These are phyloP conservation scores for Corythoichthys intestinalis DNA, from an alignment of 2,113 vertebrate species.

Conservation along the genomic window DNA sequence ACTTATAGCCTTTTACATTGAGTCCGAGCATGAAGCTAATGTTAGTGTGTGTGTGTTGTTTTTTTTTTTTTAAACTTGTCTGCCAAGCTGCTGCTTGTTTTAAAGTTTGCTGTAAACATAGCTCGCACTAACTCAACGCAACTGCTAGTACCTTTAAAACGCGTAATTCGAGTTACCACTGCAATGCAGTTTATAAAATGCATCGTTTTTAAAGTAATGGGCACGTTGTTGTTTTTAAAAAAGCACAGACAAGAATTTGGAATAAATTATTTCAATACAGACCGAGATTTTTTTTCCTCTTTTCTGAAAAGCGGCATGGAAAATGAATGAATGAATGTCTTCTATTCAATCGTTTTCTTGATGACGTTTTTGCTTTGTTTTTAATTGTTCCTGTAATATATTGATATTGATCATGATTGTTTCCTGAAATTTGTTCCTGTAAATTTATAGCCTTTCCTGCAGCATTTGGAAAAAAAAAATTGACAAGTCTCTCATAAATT, in stretches of 20 bases:
- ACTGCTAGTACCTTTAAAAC: not conserved
- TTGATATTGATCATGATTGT: too few species aligned
- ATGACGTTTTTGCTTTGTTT: too few species aligned
- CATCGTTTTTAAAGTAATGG: constrained; percentile 17
- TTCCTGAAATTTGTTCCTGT: too few species aligned
- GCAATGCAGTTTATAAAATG: not conserved
- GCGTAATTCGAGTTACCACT: not conserved
- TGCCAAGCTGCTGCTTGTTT: not conserved
- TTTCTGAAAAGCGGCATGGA: too few species aligned
- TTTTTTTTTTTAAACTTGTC: not conserved
- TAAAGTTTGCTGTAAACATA: not conserved
- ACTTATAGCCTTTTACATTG: not conserved
- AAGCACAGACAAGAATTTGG: constrained; percentile 25
- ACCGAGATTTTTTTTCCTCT: not conserved
- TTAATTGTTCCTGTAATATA: too few species aligned
- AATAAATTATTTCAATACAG: constrained; percentile 58
- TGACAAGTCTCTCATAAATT: too few species aligned
- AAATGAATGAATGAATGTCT: too few species aligned
- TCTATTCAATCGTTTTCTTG: too few species aligned
- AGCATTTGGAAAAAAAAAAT: too few species aligned
- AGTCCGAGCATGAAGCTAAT: not conserved
- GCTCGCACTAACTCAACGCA: not conserved
- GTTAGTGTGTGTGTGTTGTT: too few species aligned
- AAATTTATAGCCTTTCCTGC: too few species aligned
- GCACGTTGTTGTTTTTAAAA: constrained; percentile 34